phyloP scores from a whole-genome alignment of 2,113 vertebrate species.

The Gorsachius goisagi region DNA sequence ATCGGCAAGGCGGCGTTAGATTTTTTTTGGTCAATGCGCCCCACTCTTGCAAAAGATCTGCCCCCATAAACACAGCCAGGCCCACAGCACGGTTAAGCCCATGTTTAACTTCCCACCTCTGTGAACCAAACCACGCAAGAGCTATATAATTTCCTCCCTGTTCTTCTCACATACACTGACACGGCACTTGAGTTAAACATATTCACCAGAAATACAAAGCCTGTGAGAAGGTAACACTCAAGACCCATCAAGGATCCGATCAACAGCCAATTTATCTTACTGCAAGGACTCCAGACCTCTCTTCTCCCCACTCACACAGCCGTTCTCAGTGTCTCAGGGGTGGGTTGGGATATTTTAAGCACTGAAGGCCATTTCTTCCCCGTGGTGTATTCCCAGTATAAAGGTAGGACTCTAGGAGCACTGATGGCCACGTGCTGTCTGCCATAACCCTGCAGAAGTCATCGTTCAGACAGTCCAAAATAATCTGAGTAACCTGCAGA shows the following conservation, averaged over 20 bases:
- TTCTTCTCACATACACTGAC: background rate
- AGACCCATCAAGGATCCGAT: background rate
- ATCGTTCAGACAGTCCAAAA: accelerated
- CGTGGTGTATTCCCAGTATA: background rate
- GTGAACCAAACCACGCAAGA: background rate
- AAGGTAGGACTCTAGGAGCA: background rate
- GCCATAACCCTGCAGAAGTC: background rate
- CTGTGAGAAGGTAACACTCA: background rate
- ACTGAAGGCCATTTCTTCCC: background rate
- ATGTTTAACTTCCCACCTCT: background rate
- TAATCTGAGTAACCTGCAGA: background rate
- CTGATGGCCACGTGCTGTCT: background rate
- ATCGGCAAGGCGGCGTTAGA: background rate
- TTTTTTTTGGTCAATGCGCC: background rate
- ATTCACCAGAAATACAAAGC: background rate
- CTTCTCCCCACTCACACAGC: background rate
- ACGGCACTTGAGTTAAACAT: background rate
- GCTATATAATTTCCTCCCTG: background rate
- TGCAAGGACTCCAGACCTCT: background rate
- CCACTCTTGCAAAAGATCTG: background rate
- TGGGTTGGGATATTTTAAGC: background rate
- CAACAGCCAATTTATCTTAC: background rate
- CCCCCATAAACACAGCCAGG: background rate
- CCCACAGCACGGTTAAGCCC: background rate
- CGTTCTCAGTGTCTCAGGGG: background rate